Conservation (phyloP, 2,113 vertebrate species). For the Corythaixoides concolor region DNA sequence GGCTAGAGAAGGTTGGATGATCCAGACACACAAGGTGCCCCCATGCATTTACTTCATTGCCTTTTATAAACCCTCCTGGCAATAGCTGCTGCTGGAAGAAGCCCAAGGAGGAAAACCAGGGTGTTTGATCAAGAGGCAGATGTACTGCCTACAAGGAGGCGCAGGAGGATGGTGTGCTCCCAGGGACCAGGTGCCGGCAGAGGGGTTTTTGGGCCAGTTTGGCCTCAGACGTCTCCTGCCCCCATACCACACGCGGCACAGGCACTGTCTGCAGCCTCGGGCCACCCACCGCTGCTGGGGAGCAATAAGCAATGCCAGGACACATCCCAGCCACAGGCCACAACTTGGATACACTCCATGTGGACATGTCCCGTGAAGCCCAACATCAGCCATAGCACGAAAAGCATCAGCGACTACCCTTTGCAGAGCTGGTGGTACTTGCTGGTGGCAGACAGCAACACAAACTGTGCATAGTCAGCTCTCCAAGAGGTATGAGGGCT, state of each 20-base stretch:
- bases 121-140: not conserved
- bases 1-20: not conserved
- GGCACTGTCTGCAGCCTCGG: not conserved
- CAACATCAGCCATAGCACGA: not conserved
- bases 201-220: not conserved
- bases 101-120: not conserved
- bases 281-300: not conserved
- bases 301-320: not conserved
- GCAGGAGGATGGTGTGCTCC: not conserved
- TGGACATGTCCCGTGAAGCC: rapidly evolving
- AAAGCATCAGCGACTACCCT: not conserved
- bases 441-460: not conserved
- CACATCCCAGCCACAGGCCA: not conserved
- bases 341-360: not conserved
- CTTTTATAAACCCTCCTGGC: not conserved
- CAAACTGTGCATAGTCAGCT: not conserved
- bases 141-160: not conserved
- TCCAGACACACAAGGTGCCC: not conserved
- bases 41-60: not conserved
- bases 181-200: not conserved
- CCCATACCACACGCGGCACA: not conserved
- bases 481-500: not conserved
- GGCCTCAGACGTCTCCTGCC: not conserved
- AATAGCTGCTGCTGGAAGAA: not conserved
- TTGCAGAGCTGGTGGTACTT: not conserved